phyloP scores from a whole-genome alignment of 2,113 vertebrate genomes.

The Urocynchramus pylzowi region DNA sequence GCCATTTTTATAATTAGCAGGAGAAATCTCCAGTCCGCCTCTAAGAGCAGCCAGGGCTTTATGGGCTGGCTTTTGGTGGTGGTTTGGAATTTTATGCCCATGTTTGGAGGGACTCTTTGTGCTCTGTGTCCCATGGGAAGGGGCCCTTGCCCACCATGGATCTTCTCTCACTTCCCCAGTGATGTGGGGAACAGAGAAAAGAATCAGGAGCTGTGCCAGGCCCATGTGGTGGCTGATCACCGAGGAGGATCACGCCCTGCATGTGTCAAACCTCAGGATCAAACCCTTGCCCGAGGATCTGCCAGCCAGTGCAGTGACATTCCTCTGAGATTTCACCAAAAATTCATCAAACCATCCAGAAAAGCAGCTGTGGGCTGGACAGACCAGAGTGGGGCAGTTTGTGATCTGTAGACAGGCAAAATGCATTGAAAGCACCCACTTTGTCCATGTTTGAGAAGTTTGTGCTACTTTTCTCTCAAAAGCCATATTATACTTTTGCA shows the following conservation, averaged over 20 bases:
- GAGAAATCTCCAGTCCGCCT: conserved; percentile 1
- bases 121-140: not conserved
- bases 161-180: not conserved
- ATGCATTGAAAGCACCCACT: not conserved
- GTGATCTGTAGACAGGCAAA: not conserved
- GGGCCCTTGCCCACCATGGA: fast-evolving
- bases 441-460: not conserved
- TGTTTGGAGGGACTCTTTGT: not conserved
- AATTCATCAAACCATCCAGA: not conserved
- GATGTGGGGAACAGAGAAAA: not conserved
- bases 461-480: not conserved
- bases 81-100: not conserved
- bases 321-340: not conserved
- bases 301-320: not conserved
- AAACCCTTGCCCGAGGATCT: not conserved
- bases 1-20: conserved; percentile 61
- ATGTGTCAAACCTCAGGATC: not conserved
- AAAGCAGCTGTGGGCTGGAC: not conserved
- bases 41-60: conserved; percentile 3
- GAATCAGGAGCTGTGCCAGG: not conserved
- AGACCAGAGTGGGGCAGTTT: not conserved
- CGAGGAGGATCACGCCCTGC: not conserved
- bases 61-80: not conserved
- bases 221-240: not conserved
- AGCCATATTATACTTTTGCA: not conserved